These are phyloP conservation scores for Sipunculus nudus DNA, from an alignment of 2,888 invertebrate genomes.

Conservation along the genomic window DNA sequence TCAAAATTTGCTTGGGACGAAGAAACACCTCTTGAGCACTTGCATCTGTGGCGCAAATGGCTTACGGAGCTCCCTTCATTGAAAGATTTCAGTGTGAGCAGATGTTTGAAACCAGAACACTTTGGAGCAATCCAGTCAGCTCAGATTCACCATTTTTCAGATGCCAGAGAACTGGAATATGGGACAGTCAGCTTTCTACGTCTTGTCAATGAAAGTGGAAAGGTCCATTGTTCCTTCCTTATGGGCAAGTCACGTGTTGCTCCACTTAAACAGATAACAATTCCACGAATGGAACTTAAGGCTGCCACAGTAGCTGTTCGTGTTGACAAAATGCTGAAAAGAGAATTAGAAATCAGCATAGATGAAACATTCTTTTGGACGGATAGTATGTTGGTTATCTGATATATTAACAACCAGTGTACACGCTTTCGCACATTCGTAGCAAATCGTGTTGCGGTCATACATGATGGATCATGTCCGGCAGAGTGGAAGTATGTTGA, in stretches of 20 bases:
- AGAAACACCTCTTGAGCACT: too few species aligned
- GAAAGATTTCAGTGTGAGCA: not conserved
- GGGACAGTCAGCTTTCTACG: not conserved
- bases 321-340: not conserved
- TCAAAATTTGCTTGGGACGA: too few species aligned
- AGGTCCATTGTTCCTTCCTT: not conserved
- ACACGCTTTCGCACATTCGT: conserved; percentile 6
- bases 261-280: not conserved
- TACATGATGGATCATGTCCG: not conserved
- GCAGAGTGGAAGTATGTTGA: not conserved
- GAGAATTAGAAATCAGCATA: not conserved
- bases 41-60: too few species aligned
- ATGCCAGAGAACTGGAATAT: too few species aligned
- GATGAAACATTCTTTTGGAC: not conserved
- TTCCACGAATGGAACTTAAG: not conserved
- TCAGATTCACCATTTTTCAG: too few species aligned
- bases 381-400: not conserved
- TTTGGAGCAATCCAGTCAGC: too few species aligned
- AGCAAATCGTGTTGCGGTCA: not conserved
- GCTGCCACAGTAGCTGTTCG: not conserved
- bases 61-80: not conserved
- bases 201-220: not conserved
- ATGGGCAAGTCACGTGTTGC: not conserved
- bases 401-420: too few species aligned
- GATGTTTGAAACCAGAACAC: not conserved